Evolutionary conservation across 53 echinoderm and acorn worm genomes (phyloP).

Genomic region (Holothuria scabra): DNA sequence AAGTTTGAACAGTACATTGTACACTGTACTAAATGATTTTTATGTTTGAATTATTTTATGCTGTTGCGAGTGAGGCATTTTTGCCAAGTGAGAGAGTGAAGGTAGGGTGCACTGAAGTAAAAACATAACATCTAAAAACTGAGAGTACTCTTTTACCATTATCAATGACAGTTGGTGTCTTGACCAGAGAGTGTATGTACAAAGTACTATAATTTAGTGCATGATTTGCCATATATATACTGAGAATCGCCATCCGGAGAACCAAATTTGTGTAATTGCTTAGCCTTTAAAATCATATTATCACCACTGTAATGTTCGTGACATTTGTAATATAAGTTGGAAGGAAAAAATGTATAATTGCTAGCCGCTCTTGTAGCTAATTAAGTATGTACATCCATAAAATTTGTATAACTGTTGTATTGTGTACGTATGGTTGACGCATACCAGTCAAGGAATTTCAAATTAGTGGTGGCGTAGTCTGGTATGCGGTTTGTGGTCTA

Average conservation of each 20-base stretch:
- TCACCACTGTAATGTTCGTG: neutral
- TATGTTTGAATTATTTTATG: neutral
- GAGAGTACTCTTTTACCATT: slow-evolving; percentile 3
- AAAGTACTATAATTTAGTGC: slow-evolving; percentile 38
- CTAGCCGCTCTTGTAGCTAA: slow-evolving; percentile 19
- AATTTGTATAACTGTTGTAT: slow-evolving; percentile 50
- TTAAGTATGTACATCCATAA: slow-evolving; percentile 38
- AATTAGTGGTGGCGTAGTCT: slow-evolving; percentile 4
- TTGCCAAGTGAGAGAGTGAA: neutral
- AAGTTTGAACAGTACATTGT: neutral
- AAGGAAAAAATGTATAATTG: slow-evolving; percentile 42
- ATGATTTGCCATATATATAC: slow-evolving; percentile 44
- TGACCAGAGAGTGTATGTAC: slow-evolving; percentile 2
- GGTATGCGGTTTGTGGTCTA: slow-evolving; percentile 13
- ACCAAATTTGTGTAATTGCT: slow-evolving; percentile 33
- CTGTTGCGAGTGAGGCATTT: slow-evolving; percentile 26
- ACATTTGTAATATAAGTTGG: slow-evolving; percentile 37
- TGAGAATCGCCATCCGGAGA: neutral
- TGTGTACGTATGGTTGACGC: slow-evolving; percentile 17
- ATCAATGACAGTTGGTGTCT: slow-evolving; percentile 10
- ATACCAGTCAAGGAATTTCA: slow-evolving; percentile 1
- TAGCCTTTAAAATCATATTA: slow-evolving; percentile 16
- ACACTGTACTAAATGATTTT: neutral
- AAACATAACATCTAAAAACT: neutral
- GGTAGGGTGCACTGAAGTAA: neutral